A percentile compares a stretch with the other conserved stretches of the same genome.
Conservation (phyloP, 1,140 invertebrate genomes). For the Acromyrmex heyeri region DNA sequence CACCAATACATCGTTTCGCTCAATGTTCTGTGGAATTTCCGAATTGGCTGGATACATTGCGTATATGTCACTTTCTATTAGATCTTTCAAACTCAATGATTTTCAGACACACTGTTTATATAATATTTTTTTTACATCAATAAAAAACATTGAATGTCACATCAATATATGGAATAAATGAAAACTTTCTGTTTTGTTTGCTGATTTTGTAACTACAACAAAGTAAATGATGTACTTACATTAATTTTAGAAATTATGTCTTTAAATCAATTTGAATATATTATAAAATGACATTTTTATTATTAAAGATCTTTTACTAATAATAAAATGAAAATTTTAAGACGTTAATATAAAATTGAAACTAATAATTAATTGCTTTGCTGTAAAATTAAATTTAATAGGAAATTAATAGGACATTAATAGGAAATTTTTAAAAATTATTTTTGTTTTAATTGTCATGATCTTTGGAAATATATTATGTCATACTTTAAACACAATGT, state of each 20-base stretch:
- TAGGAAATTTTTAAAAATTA: not conserved
- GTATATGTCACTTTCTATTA: slow-evolving; percentile 22
- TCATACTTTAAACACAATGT: not conserved
- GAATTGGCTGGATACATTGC: not conserved
- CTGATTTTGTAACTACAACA: not conserved
- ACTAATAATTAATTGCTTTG: not conserved
- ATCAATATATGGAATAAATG: not conserved
- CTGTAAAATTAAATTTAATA: not conserved
- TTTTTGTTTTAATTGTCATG: not conserved
- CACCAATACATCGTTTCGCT: not conserved
- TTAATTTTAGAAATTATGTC: not conserved
- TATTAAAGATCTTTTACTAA: not conserved
- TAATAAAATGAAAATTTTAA: not conserved
- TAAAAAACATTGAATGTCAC: not conserved
- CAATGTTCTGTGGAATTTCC: slow-evolving; percentile 5
- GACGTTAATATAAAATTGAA: not conserved
- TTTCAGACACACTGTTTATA: not conserved
- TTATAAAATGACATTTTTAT: not conserved
- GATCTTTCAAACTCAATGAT: slow-evolving; percentile 33
- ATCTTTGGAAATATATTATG: not conserved
- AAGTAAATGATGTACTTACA: not conserved
- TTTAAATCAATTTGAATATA: slow-evolving; percentile 2
- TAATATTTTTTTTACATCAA: slow-evolving; percentile 5
- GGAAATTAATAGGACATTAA: not conserved
- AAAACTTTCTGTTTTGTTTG: not conserved